phyloP scores from a whole-genome alignment of 2,797 vertebrate species.

The Falco rusticolus region DNA sequence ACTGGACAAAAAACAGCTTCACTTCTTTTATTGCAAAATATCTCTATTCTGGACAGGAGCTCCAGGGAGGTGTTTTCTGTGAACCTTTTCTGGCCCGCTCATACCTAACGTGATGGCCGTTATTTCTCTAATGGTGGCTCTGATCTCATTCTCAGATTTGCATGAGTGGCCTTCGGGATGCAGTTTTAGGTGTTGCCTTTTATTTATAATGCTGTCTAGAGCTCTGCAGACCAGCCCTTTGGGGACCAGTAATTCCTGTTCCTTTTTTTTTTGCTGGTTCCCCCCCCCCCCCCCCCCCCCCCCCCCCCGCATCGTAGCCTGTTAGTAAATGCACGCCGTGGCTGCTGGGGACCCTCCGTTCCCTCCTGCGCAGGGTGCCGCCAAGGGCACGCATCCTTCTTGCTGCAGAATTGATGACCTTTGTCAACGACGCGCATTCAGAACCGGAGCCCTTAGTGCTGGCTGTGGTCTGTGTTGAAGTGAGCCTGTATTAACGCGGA shows the following conservation, averaged over 20 bases:
- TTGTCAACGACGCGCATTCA: accelerated
- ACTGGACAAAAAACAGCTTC: neutral
- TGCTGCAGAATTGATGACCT: neutral
- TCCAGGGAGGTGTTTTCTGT: neutral
- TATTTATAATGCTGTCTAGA: neutral
- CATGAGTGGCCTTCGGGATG: neutral
- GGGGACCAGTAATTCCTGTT: neutral
- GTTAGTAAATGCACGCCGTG: accelerated
- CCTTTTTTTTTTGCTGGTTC: neutral
- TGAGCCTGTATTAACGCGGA: neutral
- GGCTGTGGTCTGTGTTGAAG: neutral
- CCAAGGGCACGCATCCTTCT: neutral
- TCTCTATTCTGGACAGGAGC: neutral
- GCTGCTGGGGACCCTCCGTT: neutral
- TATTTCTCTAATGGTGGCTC: neutral
- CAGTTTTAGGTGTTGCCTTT: neutral
- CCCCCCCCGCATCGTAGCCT: neutral
- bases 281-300: too few species aligned
- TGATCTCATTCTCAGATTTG: neutral
- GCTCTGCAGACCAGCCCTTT: neutral
- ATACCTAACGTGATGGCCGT: neutral
- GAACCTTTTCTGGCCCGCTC: neutral
- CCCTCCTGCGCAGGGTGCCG: accelerated
- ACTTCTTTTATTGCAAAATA: neutral
- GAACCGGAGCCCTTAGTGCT: neutral